Evolutionary conservation across 2,888 invertebrate species (phyloP).

Genomic region (Eudemis profundana): DNA sequence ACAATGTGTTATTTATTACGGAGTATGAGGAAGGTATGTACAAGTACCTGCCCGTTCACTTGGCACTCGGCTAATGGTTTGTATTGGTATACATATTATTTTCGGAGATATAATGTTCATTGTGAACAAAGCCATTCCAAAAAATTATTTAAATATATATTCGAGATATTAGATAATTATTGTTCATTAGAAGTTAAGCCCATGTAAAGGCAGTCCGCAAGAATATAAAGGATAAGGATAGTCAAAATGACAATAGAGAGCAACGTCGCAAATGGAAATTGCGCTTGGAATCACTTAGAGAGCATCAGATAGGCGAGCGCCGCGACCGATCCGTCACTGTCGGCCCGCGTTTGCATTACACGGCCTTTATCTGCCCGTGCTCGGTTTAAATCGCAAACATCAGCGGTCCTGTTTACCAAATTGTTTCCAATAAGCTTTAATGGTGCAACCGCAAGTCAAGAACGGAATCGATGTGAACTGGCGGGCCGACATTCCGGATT

Average conservation of each 20-base stretch:
- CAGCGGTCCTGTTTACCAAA: conserved; percentile 81
- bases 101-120: too few species aligned
- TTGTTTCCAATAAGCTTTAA: conserved; percentile 83
- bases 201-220: conserved; percentile 53
- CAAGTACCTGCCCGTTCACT: conserved; percentile 48
- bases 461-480: conserved; percentile 64
- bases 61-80: conserved; percentile 39
- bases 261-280: conserved; percentile 81
- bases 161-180: neutral
- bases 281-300: conserved; percentile 81
- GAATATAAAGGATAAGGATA: conserved; percentile 67
- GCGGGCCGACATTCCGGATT: conserved; percentile 72
- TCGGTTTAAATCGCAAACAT: conserved; percentile 81
- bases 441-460: conserved; percentile 65
- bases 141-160: neutral
- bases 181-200: conserved; percentile 25
- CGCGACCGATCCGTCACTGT: conserved; percentile 83
- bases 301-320: conserved; percentile 82
- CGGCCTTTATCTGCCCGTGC: conserved; percentile 79
- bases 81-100: neutral
- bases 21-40: conserved; percentile 56
- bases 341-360: conserved; percentile 82
- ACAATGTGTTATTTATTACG: conserved; percentile 81
- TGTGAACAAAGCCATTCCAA: neutral
- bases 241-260: conserved; percentile 77